Evolutionary conservation across 1,140 invertebrate species (phyloP).

Genomic region (Temnothorax curvispinosus): DNA sequence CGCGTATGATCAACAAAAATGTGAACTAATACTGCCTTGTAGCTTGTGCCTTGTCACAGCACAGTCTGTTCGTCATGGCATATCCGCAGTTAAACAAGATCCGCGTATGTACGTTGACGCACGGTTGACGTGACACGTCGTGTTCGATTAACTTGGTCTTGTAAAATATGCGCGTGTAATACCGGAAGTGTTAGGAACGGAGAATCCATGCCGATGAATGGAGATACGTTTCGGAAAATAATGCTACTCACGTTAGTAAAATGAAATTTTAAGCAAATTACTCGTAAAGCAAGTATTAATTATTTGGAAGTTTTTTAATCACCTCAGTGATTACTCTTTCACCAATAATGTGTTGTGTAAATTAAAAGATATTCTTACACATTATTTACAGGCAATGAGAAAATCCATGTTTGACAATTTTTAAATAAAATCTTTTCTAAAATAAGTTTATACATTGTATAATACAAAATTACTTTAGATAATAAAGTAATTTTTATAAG

Average conservation of each 20-base stretch:
- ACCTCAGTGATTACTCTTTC: neutral
- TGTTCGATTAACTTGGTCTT: conserved; percentile 14
- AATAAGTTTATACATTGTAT: neutral
- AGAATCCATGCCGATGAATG: neutral
- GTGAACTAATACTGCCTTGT: conserved; percentile 11
- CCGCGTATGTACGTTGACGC: conserved; percentile 16
- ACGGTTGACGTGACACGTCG: conserved; percentile 21
- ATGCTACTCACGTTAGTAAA: neutral
- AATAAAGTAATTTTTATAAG: no score
- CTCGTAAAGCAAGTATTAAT: neutral
- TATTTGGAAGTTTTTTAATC: neutral
- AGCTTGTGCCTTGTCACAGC: conserved; percentile 34
- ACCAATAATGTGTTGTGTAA: neutral
- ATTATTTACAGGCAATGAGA: neutral
- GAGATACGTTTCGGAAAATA: neutral
- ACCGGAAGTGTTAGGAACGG: neutral
- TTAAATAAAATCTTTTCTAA: neutral
- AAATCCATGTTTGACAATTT: neutral
- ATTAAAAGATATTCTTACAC: neutral
- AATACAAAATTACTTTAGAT: no score
- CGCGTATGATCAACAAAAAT: neutral
- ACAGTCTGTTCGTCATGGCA: conserved; percentile 28
- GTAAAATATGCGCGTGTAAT: conserved; percentile 5
- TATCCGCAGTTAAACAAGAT: conserved; percentile 8
- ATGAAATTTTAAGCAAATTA: neutral